phyloP scores from a whole-genome alignment of 1,140 invertebrate genomes.

The Onthophagus taurus region DNA sequence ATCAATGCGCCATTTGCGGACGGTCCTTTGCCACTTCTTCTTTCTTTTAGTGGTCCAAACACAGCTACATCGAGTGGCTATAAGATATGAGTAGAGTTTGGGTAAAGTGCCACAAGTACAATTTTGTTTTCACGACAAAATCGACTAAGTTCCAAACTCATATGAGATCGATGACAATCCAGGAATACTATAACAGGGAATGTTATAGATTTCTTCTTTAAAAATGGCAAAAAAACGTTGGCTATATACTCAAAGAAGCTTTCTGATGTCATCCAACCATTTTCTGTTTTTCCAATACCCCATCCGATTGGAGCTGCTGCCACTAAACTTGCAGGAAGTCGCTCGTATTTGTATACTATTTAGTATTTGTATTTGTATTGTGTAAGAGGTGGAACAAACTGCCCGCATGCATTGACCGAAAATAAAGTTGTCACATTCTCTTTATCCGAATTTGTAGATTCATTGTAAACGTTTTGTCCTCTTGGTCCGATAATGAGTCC shows the following conservation, averaged over 20 bases:
- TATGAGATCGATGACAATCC: conserved; percentile 9
- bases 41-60: too few relatives aligned
- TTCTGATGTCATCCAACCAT: conserved; percentile 8
- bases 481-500: conserved; percentile 27
- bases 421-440: conserved; percentile 33
- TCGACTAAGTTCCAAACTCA: conserved; percentile 1
- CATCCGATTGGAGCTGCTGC: not conserved
- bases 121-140: conserved; percentile 10
- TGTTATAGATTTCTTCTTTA: not conserved
- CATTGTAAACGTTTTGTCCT: conserved; percentile 29
- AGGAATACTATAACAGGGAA: conserved; percentile 9
- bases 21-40: too few relatives aligned
- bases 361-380: too few relatives aligned
- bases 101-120: conserved; percentile 5
- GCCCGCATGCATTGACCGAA: conserved; percentile 30
- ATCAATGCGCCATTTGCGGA: too few relatives aligned
- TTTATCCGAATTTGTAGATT: conserved; percentile 28
- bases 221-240: conserved; percentile 10
- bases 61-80: too few relatives aligned
- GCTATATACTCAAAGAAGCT: conserved; percentile 9
- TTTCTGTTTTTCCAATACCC: not conserved
- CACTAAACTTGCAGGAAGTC: conserved; percentile 19
- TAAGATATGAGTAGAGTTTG: not conserved
- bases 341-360: too few relatives aligned
- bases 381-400: conserved; percentile 26